These are phyloP conservation scores for Baronia brevicornis DNA, from an alignment of 2,888 invertebrate genomes.

Conservation along the genomic window DNA sequence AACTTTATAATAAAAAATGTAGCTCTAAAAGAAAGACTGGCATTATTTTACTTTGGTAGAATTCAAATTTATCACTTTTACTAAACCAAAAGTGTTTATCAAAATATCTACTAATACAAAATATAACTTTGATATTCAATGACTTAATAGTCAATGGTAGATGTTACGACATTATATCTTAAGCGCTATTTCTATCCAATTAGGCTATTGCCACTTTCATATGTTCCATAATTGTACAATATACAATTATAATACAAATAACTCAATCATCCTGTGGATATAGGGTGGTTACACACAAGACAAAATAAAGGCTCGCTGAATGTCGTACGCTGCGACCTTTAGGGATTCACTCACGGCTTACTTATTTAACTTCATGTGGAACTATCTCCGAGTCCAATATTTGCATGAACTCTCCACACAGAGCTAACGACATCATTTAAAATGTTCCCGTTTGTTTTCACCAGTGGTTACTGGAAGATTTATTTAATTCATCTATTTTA, in stretches of 20 bases:
- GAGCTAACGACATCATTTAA: conserved; percentile 21
- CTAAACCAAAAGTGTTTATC: too few relatives aligned
- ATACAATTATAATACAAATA: not conserved
- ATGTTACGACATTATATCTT: not conserved
- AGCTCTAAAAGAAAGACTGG: too few relatives aligned
- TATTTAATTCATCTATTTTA: conserved; percentile 5
- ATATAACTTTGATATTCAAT: too few relatives aligned
- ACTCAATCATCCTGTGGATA: conserved; percentile 36
- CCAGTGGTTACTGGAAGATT: conserved; percentile 10
- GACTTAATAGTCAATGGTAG: too few relatives aligned
- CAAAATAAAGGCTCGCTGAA: conserved; percentile 66
- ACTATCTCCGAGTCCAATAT: conserved; percentile 65
- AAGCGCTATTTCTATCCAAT: not conserved
- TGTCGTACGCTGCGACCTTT: conserved; percentile 67
- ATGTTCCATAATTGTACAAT: not conserved
- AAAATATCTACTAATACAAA: too few relatives aligned
- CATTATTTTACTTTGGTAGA: too few relatives aligned
- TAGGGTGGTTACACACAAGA: conserved; percentile 39
- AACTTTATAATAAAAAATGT: too few relatives aligned
- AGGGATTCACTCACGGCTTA: conserved; percentile 53
- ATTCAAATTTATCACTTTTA: too few relatives aligned
- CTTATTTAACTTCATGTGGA: conserved; percentile 59
- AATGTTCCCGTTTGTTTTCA: conserved; percentile 13
- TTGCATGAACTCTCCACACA: conserved; percentile 44
- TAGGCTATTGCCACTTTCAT: not conserved